Percentiles rank a stretch among this genome's conserved stretches.
Conservation (phyloP, 2,797 vertebrate genomes). For the Alauda arvensis region DNA sequence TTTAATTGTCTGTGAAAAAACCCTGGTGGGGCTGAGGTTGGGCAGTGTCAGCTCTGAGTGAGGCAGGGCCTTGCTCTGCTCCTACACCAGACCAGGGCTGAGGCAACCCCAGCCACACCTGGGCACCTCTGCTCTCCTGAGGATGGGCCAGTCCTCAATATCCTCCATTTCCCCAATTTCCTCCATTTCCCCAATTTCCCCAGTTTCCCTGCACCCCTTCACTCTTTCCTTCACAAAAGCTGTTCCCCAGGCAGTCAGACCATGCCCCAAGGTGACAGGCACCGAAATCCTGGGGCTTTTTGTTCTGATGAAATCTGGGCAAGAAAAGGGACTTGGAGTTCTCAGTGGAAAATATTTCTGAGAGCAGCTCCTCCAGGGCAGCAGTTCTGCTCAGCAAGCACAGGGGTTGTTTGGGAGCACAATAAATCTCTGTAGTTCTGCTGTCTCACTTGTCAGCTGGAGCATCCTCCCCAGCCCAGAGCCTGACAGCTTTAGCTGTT, state of each 20-base stretch:
- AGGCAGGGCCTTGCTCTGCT: not conserved
- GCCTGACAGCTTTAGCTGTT: not conserved
- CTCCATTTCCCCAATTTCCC: not conserved
- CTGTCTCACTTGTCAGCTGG: slow-evolving; percentile 28
- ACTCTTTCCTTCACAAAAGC: not conserved
- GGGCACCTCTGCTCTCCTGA: not conserved
- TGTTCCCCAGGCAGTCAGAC: not conserved
- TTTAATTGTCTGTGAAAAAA: not conserved
- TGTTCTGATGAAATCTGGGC: slow-evolving; percentile 51
- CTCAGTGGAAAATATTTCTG: slow-evolving; percentile 29
- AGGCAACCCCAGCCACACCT: not conserved
- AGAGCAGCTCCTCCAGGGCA: slow-evolving; percentile 2
- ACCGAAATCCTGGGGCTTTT: not conserved
- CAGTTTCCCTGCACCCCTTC: not conserved
- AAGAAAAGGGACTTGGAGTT: slow-evolving; percentile 37
- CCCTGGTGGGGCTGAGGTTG: not conserved
- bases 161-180: not conserved
- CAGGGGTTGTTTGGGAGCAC: slow-evolving; percentile 5
- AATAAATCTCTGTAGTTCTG: slow-evolving; percentile 36
- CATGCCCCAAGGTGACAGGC: not conserved
- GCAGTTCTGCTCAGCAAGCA: slow-evolving; percentile 10
- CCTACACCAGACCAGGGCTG: not conserved
- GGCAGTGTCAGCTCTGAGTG: not conserved
- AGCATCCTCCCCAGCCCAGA: slow-evolving; percentile 1
- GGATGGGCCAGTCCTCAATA: not conserved